Conservation (phyloP, 1,140 invertebrate genomes). For the Drosophila burlai region DNA sequence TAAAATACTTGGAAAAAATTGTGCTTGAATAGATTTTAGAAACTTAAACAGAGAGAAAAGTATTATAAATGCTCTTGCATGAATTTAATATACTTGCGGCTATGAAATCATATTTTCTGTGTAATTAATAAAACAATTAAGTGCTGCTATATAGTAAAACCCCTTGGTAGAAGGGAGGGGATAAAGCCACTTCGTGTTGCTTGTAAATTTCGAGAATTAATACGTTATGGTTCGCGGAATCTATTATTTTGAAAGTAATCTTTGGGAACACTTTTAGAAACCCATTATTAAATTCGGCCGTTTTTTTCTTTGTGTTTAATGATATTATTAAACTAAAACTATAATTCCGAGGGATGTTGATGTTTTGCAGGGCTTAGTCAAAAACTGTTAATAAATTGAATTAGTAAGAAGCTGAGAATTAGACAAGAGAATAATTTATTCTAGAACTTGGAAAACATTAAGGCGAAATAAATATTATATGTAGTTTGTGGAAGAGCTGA, state of each 20-base stretch:
- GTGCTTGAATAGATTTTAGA: constrained; percentile 20
- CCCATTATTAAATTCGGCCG: background rate
- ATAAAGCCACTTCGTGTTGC: background rate
- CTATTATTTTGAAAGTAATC: background rate
- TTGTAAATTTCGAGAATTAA: background rate
- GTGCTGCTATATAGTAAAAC: background rate
- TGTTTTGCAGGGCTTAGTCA: background rate
- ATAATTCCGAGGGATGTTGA: background rate
- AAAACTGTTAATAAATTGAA: background rate
- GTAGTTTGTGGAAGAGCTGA: background rate
- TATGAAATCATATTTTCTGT: constrained; percentile 12
- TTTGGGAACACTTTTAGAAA: background rate
- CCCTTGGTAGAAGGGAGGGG: background rate
- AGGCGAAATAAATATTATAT: background rate
- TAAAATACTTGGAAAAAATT: background rate
- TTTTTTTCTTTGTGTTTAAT: too few relatives aligned
- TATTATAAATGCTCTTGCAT: background rate
- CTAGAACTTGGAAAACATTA: background rate
- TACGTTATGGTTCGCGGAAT: background rate
- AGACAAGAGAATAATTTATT: background rate
- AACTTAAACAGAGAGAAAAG: constrained; percentile 1
- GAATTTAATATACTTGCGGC: background rate
- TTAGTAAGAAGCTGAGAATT: background rate
- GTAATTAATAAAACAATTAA: constrained; percentile 12
- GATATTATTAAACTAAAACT: background rate